Conservation (phyloP, 2,797 vertebrate genomes). For the Tapera naevia region DNA sequence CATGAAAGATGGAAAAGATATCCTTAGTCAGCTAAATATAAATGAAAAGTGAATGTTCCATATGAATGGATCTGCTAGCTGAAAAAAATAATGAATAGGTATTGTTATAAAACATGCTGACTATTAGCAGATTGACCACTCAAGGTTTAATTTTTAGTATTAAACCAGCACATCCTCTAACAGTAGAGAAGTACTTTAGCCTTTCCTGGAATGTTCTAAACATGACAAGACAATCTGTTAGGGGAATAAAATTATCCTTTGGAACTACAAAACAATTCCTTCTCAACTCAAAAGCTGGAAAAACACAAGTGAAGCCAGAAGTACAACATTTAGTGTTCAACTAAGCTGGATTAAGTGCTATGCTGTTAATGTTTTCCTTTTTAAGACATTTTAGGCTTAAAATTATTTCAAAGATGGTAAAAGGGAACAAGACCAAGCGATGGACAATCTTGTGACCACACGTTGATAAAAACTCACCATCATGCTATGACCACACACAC, state of each 20-base stretch:
- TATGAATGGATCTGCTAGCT: neutral
- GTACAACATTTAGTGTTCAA: neutral
- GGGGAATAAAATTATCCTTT: neutral
- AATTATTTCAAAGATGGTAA: neutral
- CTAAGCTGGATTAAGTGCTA: neutral
- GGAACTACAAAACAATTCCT: neutral
- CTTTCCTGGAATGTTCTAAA: neutral
- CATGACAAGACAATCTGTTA: neutral
- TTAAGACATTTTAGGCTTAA: neutral
- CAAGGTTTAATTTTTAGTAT: neutral
- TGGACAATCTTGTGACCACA: neutral
- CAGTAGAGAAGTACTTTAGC: neutral
- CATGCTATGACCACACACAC: neutral
- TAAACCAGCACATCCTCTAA: neutral
- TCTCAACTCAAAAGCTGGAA: neutral
- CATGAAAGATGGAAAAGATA: conserved; percentile 43
- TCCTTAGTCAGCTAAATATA: conserved; percentile 39
- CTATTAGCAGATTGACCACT: neutral
- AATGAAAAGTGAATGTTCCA: neutral
- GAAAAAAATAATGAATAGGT: neutral
- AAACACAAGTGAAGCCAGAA: neutral
- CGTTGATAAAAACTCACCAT: neutral
- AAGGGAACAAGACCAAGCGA: neutral
- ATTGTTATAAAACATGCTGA: neutral
- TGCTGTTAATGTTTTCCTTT: neutral